These are phyloP conservation scores for Sapajus apella DNA, from an alignment of 2,113 vertebrate genomes.

Conservation along the genomic window DNA sequence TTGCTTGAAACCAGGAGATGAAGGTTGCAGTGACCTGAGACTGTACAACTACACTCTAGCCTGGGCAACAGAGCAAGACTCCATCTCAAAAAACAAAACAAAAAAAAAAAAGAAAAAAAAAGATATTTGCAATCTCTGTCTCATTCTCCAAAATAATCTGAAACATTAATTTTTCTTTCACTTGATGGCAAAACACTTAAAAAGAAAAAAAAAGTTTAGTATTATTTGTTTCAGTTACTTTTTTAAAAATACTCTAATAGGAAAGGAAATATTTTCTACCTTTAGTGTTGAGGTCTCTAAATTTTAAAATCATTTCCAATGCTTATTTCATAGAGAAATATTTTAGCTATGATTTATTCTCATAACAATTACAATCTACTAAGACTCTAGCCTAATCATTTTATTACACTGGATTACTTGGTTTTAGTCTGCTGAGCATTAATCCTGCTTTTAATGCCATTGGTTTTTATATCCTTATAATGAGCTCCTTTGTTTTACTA, in stretches of 20 bases:
- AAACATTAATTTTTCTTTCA: conserved; percentile 25
- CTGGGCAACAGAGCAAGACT: too few species aligned
- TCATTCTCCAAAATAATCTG: conserved; percentile 8
- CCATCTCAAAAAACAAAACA: too few species aligned
- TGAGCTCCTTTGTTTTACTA: conserved; percentile 58
- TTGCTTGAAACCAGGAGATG: too few species aligned
- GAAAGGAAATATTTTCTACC: background rate
- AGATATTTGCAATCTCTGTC: too few species aligned
- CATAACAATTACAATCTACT: conserved; percentile 45
- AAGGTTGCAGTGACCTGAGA: too few species aligned
- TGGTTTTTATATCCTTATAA: conserved; percentile 57
- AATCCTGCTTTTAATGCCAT: conserved; percentile 40
- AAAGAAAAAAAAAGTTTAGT: background rate
- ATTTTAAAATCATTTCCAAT: conserved; percentile 28
- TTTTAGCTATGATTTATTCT: conserved; percentile 43
- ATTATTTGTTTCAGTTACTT: conserved; percentile 22
- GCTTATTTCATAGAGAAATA: background rate
- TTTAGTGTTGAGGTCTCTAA: background rate
- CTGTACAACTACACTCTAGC: too few species aligned
- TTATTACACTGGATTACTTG: conserved; percentile 55
- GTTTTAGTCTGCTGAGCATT: conserved; percentile 53
- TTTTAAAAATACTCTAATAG: background rate
- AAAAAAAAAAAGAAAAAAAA: too few species aligned
- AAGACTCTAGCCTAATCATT: conserved; percentile 37
- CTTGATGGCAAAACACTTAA: background rate